A percentile compares a stretch with the other conserved stretches of the same genome.
Evolutionary conservation across 2,888 invertebrate genomes (phyloP).

Genomic region (Ptilodon capucinus): DNA sequence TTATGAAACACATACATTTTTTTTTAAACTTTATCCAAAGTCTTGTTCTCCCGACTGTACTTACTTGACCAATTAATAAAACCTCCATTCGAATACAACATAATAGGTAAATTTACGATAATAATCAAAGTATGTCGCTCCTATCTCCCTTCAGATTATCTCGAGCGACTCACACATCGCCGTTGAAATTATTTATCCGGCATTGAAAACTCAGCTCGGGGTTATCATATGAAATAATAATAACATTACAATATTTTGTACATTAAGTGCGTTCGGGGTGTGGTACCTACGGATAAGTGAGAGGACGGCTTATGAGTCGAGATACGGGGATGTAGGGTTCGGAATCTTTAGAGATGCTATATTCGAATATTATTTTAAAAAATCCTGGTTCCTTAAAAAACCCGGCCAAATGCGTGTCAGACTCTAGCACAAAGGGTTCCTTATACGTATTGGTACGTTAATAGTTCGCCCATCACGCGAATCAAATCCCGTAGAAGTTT

Average conservation of each 20-base stretch:
- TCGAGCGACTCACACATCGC: constrained; percentile 50
- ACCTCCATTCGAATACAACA: constrained; percentile 8
- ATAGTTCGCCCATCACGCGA: too few relatives aligned
- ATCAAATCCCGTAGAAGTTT: too few relatives aligned
- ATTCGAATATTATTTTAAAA: too few relatives aligned
- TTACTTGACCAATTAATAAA: constrained; percentile 34
- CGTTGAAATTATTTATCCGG: constrained; percentile 67
- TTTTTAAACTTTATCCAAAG: background rate
- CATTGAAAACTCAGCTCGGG: constrained; percentile 55
- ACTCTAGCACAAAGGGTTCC: too few relatives aligned
- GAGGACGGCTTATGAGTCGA: constrained; percentile 56
- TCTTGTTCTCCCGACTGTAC: constrained; percentile 12
- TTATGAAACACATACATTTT: too few relatives aligned
- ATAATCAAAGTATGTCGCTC: constrained; percentile 37
- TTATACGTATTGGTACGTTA: too few relatives aligned
- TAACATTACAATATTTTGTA: constrained; percentile 79
- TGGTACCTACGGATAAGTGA: constrained; percentile 65
- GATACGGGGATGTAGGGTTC: constrained; percentile 47
- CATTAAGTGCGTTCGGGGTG: constrained; percentile 74
- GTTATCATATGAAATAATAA: constrained; percentile 76
- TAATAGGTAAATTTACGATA: constrained; percentile 44
- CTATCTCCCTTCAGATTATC: constrained; percentile 53
- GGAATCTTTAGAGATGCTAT: constrained; percentile 32
- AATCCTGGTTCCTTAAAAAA: too few relatives aligned
- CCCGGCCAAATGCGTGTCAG: too few relatives aligned